Evolutionary conservation across 1,140 invertebrate genomes (phyloP), one percentile per base, ranked within the genome.

Genomic region (Zaprionus camerounensis): DNA sequence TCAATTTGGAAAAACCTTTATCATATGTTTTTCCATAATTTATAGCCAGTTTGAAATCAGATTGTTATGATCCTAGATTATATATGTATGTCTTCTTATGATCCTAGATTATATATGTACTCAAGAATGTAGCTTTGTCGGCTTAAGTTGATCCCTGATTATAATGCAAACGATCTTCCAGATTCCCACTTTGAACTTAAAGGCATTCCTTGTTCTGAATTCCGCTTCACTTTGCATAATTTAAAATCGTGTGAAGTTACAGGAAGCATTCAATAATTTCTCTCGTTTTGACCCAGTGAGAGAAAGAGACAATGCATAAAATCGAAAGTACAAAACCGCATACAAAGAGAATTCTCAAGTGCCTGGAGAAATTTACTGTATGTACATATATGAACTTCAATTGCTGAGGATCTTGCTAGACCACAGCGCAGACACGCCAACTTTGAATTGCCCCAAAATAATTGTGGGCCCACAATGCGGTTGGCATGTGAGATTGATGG

Each of bases 321-420:
- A 88, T 88, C 85, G 84, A 88, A 88, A 88, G 84, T 88, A 61
- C 46, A 66, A 84, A 88, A 88, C 84, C 84, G 31, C 84, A 87
- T 64, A 64, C 24, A 56, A 56, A 46, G 20, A 36, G 13, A 75
- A 72, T 84, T 68, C 65, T 65, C 64, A 61, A 57, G 20, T 28
- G 20, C 22, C 24, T 34, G 63, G 63, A 56, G 49, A 70, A 75
- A 75, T 76, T 64, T 64, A 13, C 28, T 61, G 51, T 55, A 31
- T 61, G 36, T 38, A 56, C n/a, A 64, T 58, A 2, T 41, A 41
- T 41, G 6, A 41, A 41, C 5, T 41, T n/a, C n/a, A 46, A 17
- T 11, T 62, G 5, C 15, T 44, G 5, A 53, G 56, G 55, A 58
- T 49, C 56, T 31, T 71, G 64, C 78, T 90, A 90, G 84, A 88